Conservation (phyloP, 2,113 vertebrate species). For the Amazona guildingii region DNA sequence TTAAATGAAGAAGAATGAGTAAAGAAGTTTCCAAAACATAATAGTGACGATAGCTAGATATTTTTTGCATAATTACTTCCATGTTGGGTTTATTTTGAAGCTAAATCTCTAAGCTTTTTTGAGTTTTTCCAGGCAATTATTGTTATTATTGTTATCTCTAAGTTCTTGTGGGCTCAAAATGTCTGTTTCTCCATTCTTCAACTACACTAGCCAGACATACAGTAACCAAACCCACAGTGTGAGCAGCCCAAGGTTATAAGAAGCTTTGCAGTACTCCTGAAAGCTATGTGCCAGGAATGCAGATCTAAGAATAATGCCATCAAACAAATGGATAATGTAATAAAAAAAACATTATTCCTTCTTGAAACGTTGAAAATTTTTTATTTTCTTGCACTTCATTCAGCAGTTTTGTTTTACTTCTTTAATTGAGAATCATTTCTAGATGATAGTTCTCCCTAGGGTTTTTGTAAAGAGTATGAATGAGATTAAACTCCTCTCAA, state of each 20-base stretch:
- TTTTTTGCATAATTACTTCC: neutral
- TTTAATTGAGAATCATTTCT: neutral
- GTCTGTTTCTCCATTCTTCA: neutral
- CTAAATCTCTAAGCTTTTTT: neutral
- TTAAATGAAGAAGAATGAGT: neutral
- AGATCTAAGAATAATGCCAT: neutral
- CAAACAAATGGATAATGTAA: neutral
- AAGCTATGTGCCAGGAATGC: neutral
- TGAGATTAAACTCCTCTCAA: neutral
- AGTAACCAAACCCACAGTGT: neutral
- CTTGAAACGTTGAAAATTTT: neutral
- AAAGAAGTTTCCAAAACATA: neutral
- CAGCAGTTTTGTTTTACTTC: neutral
- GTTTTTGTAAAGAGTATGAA: neutral
- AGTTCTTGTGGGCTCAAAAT: neutral
- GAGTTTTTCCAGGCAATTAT: neutral
- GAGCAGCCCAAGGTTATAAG: neutral
- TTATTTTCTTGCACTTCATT: neutral
- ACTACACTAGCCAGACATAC: neutral
- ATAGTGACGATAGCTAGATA: neutral
- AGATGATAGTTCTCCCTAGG: neutral
- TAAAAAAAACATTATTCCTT: neutral
- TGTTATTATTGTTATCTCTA: neutral
- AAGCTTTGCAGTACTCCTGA: neutral
- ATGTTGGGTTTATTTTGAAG: neutral